Evolutionary conservation across 1,140 invertebrate species (phyloP), one percentile per base, ranked within the genome.

Genomic region (Drosophila orena): DNA sequence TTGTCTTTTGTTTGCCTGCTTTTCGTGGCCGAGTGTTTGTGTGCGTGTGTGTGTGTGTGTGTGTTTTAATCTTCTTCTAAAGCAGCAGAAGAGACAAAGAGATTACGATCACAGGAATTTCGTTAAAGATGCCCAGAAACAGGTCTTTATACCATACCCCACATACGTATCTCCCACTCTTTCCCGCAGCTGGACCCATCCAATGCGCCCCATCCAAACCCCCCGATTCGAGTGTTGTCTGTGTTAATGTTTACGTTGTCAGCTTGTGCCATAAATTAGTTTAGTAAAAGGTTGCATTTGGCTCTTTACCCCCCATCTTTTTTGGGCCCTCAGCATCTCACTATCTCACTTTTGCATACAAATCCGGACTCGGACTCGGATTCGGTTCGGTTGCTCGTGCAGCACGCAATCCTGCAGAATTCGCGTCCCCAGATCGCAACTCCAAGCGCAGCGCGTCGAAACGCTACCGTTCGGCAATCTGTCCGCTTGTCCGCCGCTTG

Each of bases 251-350:
- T 89, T 90, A 89, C 85, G 84, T 88, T 91, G 83, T 76, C 83
- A 86, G 84, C 90, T 91, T 91, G 85, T 85, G 90, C 90, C 90
- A 91, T 91, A 91, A 91, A 91, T 91, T 91, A 91, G 90, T 91
- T 91, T 88, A 88, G 83, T 89, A 89, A 89, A 88, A 91, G 83
- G 83, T 89, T 88, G 83, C 84, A 88, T 88, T 88, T 81, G 84
- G 61, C 53, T 78, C 77, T 86, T 74, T 52, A 22, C 24, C 11
- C 57, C 37, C 11, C 5, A 22, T 20, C 11, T 30, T 30, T 8
- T 11, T 30, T 11, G 4, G 22, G 1, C 11, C 56, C 22, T 12
- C 22, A 57, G 46, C 27, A 30, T 50, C 12, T 64, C 27, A 40
- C 62, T 34, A 40, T 69, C n/a, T 62, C 27, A 42, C 58, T 68